Evolutionary conservation across 2,888 invertebrate species (phyloP), one percentile per base, ranked within the genome.

Genomic region (Trichogramma dendrolimi): DNA sequence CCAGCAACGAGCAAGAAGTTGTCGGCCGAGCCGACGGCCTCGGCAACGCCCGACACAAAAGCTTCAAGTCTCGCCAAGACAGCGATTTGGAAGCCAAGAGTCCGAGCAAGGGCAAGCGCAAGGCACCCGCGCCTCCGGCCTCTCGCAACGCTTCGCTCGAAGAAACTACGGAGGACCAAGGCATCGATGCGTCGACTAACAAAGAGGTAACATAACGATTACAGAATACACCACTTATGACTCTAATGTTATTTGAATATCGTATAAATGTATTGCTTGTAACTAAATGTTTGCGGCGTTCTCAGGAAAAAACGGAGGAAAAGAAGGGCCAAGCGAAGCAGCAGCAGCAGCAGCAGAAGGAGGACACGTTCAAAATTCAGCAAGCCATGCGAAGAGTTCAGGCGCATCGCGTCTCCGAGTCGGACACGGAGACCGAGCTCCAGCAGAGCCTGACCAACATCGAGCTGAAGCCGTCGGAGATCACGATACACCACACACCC

Each of bases 401-500:
- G 7, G 55, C 60, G 27, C 38, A 64, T 27, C 67, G 74, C 52
- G 73, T 70, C 66, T 81, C 83, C 0, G 84, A 84, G 68, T 83
- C 83, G 2, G 84, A 83, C 63, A 78, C 79, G 2, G 83, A 84
- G 64, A 80, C 78, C 43, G 83, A 79, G 49, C 66, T 78, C 11
- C 77, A 79, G 56, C 69, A 73, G 60, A 75, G 75, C 52, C 78
- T 79, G 40, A 89, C 87, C 39, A 89, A 87, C 1, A 89, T 90
- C 59, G 89, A 90, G 74, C 77, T 90, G 38, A 89, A 89, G 72
- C 84, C 89, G 4, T 86, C 88, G 64, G 89, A 90, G 69, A 87
- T 90, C 58, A 89, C 89, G 4, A 86, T 89, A 48, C 89, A 90
- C 71, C 87, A 88, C 73, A 85, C 86, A 8, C 86, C 87, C 47